A percentile compares a stretch with the other conserved stretches of the same genome.
These are phyloP conservation scores for Matsumyia berberina DNA, from an alignment of 2,888 invertebrate genomes.

Conservation along the genomic window DNA sequence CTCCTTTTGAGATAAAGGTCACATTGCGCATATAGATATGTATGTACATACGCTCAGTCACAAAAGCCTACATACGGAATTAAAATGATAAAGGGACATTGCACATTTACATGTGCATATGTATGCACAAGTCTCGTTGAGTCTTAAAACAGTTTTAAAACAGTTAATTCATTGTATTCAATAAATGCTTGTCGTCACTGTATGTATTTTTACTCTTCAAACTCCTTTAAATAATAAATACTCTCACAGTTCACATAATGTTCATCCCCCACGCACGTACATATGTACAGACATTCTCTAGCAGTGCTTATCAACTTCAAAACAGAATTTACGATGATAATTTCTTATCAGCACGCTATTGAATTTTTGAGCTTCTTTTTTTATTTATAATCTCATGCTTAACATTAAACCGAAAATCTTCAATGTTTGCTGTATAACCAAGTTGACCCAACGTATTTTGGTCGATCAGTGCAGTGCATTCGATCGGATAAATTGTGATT, in stretches of 20 bases:
- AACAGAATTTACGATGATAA: slow-evolving; percentile 37
- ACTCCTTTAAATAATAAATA: neutral
- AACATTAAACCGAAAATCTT: slow-evolving; percentile 23
- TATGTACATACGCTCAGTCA: too few relatives aligned
- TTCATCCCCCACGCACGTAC: neutral
- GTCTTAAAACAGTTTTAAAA: too few relatives aligned
- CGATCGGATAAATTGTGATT: slow-evolving; percentile 17
- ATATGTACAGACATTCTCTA: neutral
- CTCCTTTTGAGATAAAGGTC: too few relatives aligned
- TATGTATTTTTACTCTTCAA: too few relatives aligned
- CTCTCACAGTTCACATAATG: slow-evolving; percentile 4
- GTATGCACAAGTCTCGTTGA: too few relatives aligned
- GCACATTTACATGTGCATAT: too few relatives aligned
- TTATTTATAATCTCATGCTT: slow-evolving; percentile 28
- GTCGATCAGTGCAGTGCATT: slow-evolving; percentile 35
- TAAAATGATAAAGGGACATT: too few relatives aligned
- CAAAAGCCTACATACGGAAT: too few relatives aligned
- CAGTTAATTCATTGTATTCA: too few relatives aligned
- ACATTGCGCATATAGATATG: too few relatives aligned
- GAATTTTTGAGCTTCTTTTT: slow-evolving; percentile 14
- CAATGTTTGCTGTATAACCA: slow-evolving; percentile 23
- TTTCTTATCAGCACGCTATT: slow-evolving; percentile 60
- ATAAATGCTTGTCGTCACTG: neutral
- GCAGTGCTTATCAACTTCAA: slow-evolving; percentile 37
- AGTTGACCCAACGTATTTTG: slow-evolving; percentile 29